phyloP scores from a whole-genome alignment of 2,888 invertebrate genomes.

The Busseola fusca region DNA sequence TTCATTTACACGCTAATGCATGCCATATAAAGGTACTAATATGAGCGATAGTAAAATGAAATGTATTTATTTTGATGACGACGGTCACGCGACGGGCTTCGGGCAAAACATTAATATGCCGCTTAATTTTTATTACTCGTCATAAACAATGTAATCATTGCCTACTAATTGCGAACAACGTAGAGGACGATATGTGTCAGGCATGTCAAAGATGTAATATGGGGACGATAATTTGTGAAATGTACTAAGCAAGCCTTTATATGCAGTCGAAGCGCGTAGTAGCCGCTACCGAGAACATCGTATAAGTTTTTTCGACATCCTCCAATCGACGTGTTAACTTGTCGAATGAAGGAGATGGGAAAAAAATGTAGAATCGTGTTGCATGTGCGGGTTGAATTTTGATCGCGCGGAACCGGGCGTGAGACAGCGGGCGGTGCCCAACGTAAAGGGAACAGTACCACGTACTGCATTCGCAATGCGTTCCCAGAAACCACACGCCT shows the following conservation, averaged over 20 bases:
- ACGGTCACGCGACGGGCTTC: constrained; percentile 66
- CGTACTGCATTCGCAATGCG: constrained; percentile 63
- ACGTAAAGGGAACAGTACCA: constrained; percentile 55
- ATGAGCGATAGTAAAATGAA: constrained; percentile 68
- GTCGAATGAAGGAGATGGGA: constrained; percentile 73
- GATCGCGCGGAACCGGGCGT: constrained; percentile 67
- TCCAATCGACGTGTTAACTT: constrained; percentile 77
- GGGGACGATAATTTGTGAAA: constrained; percentile 67
- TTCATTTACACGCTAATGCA: constrained; percentile 73
- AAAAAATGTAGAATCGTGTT: constrained; percentile 72
- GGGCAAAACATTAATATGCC: constrained; percentile 59
- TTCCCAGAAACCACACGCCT: constrained; percentile 59
- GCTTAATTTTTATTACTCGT: constrained; percentile 64
- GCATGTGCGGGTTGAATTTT: constrained; percentile 76
- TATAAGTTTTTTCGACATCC: constrained; percentile 77
- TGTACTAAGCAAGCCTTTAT: constrained; percentile 71
- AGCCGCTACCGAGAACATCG: constrained; percentile 67
- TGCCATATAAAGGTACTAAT: constrained; percentile 63
- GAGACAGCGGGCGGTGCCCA: constrained; percentile 55
- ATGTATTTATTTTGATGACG: constrained; percentile 70
- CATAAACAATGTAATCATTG: constrained; percentile 67
- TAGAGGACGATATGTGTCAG: constrained; percentile 58
- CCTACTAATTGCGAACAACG: constrained; percentile 66
- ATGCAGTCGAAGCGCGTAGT: constrained; percentile 67
- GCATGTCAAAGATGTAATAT: constrained; percentile 62